Evolutionary conservation across 2,888 invertebrate species (phyloP).

Genomic region (Cecidostiba fungosa): DNA sequence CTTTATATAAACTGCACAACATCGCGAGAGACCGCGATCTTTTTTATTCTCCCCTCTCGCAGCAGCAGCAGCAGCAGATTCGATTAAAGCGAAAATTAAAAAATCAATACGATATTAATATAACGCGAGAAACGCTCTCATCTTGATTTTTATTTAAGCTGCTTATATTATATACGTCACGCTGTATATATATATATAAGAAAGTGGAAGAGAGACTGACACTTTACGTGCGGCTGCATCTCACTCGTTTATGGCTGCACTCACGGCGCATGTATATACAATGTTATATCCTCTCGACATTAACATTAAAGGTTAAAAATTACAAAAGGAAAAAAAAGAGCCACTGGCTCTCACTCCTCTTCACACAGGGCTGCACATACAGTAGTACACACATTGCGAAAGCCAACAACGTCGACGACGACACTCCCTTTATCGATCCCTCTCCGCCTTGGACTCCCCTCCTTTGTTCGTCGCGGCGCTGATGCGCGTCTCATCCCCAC

Average conservation of each 20-base stretch:
- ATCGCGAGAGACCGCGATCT: conserved; percentile 34
- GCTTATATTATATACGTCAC: too few species aligned
- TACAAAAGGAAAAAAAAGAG: not conserved
- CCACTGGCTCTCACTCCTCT: conserved; percentile 18
- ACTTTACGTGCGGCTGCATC: too few species aligned
- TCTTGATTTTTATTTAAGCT: too few species aligned
- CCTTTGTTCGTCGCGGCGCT: conserved; percentile 36
- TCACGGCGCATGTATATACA: too few species aligned
- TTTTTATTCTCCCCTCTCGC: not conserved
- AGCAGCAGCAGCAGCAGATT: conserved; percentile 45
- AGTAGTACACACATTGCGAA: not conserved
- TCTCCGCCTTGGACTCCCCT: conserved; percentile 62
- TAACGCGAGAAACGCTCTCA: too few species aligned
- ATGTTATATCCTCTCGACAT: too few species aligned
- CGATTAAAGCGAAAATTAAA: not conserved
- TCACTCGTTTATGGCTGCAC: too few species aligned
- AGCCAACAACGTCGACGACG: conserved; percentile 54
- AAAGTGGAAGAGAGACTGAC: too few species aligned
- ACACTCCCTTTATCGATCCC: conserved; percentile 79
- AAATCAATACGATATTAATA: not conserved
- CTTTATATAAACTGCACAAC: conserved; percentile 60
- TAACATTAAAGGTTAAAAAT: not conserved
- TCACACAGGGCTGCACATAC: not conserved
- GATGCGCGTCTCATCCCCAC: conserved; percentile 60
- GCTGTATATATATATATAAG: too few species aligned